Conservation (phyloP, 2,888 invertebrate genomes). For the Drosophila colorata region DNA sequence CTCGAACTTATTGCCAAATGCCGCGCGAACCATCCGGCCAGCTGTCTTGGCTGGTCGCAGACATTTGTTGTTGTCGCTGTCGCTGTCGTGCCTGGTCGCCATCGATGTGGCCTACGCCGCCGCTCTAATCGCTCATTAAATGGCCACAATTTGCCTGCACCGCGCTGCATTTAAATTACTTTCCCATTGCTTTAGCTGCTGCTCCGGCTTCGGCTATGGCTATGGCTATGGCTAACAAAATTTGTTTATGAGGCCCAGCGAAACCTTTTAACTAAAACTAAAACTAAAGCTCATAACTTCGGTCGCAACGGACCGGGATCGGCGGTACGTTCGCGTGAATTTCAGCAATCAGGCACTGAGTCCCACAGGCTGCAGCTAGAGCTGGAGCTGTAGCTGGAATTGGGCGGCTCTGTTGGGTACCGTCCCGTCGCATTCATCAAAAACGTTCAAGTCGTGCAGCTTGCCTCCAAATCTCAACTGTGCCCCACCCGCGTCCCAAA, state of each 20-base stretch:
- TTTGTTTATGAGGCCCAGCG: conserved; percentile 75
- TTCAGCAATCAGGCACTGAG: no score
- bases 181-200: conserved; percentile 65
- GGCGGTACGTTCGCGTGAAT: no score
- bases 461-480: conserved; percentile 52
- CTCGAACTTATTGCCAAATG: conserved; percentile 54
- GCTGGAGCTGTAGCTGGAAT: background rate
- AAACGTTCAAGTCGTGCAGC: conserved; percentile 73
- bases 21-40: conserved; percentile 28
- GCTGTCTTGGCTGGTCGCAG: background rate
- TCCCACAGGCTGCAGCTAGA: conserved; percentile 45
- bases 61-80: conserved; percentile 24
- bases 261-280: conserved; percentile 76
- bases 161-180: conserved; percentile 77
- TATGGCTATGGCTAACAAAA: conserved; percentile 49
- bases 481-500: conserved; percentile 64
- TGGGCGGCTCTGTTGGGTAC: conserved; percentile 23
- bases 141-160: conserved; percentile 73
- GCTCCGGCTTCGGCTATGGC: conserved; percentile 11
- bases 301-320: conserved; percentile 25
- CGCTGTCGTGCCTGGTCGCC: conserved; percentile 66
- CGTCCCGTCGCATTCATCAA: conserved; percentile 73
- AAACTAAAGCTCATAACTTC: conserved; percentile 78
- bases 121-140: conserved; percentile 78
- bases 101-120: conserved; percentile 57